Percentiles rank a stretch among this genome's conserved stretches.
Conservation (phyloP, 2,797 vertebrate genomes). For the Gobionotothen gibberifrons region DNA sequence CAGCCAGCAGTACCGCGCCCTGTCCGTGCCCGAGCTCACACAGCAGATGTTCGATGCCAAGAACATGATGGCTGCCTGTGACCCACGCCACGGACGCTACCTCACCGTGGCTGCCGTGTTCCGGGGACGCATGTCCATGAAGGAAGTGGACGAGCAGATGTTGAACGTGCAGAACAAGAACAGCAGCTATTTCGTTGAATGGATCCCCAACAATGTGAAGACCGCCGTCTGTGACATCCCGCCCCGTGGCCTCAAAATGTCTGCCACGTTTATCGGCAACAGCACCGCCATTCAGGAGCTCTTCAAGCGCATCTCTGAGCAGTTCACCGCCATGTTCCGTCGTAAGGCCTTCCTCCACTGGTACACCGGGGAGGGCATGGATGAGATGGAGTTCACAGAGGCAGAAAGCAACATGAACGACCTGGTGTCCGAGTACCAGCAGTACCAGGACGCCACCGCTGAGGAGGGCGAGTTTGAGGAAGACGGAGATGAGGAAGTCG, state of each 20-base stretch:
- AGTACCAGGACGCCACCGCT: constrained; percentile 90
- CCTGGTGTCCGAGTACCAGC: constrained; percentile 93
- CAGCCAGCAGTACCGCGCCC: constrained; percentile 91
- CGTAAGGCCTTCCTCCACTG: constrained; percentile 97
- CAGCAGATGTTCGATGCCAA: constrained; percentile 93
- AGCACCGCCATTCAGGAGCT: constrained; percentile 98
- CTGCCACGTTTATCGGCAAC: constrained; percentile 95
- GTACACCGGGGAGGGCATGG: constrained; percentile 94
- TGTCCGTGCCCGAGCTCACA: constrained; percentile 91
- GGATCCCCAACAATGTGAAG: constrained; percentile 91
- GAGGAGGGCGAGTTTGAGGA: constrained; percentile 90
- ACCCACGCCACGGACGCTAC: constrained; percentile 86
- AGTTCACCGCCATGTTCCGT: constrained; percentile 98
- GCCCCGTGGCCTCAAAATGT: constrained; percentile 93
- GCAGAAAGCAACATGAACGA: constrained; percentile 97
- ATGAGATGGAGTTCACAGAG: constrained; percentile 94
- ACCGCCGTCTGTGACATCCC: constrained; percentile 96
- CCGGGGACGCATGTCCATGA: constrained; percentile 93
- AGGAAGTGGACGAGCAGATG: constrained; percentile 88
- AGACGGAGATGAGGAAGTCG: constrained; percentile 90
- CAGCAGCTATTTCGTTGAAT: constrained; percentile 88
- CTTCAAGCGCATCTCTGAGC: constrained; percentile 96
- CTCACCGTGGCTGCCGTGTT: constrained; percentile 88
- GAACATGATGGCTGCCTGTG: constrained; percentile 89
- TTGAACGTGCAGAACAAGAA: constrained; percentile 87